Base-by-base conservation (phyloP, 35 echinoderm and acorn worm species). In the Anneissia japonica region DNA sequence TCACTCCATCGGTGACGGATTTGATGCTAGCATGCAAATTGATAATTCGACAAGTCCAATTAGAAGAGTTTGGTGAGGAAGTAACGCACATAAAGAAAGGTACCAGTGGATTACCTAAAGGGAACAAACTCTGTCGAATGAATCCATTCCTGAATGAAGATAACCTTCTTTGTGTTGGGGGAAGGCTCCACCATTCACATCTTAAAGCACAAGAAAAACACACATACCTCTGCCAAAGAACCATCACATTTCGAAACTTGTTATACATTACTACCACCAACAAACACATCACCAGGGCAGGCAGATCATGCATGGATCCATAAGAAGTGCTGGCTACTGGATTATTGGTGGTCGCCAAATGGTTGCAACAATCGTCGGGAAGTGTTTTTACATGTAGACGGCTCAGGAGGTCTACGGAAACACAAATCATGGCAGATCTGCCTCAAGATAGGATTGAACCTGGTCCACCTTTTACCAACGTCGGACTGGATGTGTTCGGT, bases 401-500 rank as follows among this genome's bases (percentile, higher is more conserved):
- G 31, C 74, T 90, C n/a, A 85, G 82, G 11, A 4, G 73, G 0
- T 43, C 11, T 0, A 14, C 41, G 1, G 31, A 23, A 46, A 41
- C 74, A 26, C 88, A 85, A 37, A 40, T 37, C 17, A 90, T 90
- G 89, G 73, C 89, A 38, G 89, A 90, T 34, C 35, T 85, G 14
- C 89, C 89, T 13, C 31, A 4, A 21, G 86, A 88, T 16, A 32
- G 89, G 37, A 13, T 79, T 2, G 89, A 84, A 72, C 12, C 74
- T 23, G 30, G 36, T n/a, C 35, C 82, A 31, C 88, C 82, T 45
- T 90, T 90, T 31, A 51, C 83, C 9, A 85, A 79, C 39, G 40
- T 75, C 79, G 86, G 21, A 51, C 36, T 81, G 11, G 39, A 88
- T 72, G 77, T 12, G 3, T 90, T 86, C 79, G 82, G 82, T 0